Base-by-base conservation (phyloP, 1,140 invertebrate species). In the Whitmania pigra region DNA sequence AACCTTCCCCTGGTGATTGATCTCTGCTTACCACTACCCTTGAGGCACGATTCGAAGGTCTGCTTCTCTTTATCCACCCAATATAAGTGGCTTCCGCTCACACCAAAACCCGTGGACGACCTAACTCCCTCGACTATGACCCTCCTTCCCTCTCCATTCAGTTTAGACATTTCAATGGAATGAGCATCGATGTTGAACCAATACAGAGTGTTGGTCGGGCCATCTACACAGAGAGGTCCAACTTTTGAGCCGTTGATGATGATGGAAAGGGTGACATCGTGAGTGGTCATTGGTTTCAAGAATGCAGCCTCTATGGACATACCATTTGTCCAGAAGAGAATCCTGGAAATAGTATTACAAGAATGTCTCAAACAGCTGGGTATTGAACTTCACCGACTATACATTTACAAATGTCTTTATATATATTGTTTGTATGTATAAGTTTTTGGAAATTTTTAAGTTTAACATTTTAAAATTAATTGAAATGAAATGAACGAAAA, bases 61-160 rank as follows among this genome's bases (percentile, higher is more conserved):
- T 93, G 85, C 0, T 96, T 81, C 79, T 95, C 93, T 25, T 96
- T 85, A 82, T 98, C 95, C 0, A 94, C 97, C 93, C 96, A 96
- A 80, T 97, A 99, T 68, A 99, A 93, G 78, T 92, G 96, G 77
- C 92, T 87, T 20, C 89, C 86, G 80, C 88, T 90, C 0, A 97
- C 89, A 0, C 93, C 94, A 17, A 98, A 91, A 0, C 93, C 93
- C 79, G 95, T 94, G 13, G 93, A 93, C 85, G 95, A 94, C 74
- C 94, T 93, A 0, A 94, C 94, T 9, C 75, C 76, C 75, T 79
- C 90, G 2, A 81, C 76, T 40, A 88, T 84, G 66, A 91, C 81
- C 4, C 86, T 83, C 75, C 88, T 78, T 74, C 87, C 85, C 17
- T 86, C 87, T 7, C 96, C 95, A 79, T 94, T 88, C 13, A 98